Base-by-base conservation (phyloP, 1,140 invertebrate genomes). In the Hylyphantes graminicola region DNA sequence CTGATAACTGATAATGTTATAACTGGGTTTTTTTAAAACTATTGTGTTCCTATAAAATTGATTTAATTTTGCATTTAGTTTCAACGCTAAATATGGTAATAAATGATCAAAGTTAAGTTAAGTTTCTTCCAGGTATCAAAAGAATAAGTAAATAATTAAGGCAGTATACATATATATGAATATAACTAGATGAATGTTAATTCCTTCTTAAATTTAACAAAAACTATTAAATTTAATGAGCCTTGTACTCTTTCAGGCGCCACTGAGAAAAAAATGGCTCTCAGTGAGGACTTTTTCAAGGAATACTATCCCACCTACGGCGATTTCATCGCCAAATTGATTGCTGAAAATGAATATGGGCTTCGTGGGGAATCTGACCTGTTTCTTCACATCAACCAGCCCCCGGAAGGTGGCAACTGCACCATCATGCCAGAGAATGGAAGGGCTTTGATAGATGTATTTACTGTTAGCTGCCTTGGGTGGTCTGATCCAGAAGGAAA, bases 401-500 rank as follows among this genome's bases (percentile, higher is more conserved):
- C 88, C 7, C 89, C 89, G 4, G 85, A 81, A 59, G 85, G 79
- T 3, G 88, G 89, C 4, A 87, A 87, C 48, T 89, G 88, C 74
- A 65, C 78, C 13, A 67, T 88, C 13, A 21, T 75, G 17, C 86
- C 86, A 6, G 59, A 80, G 51, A 80, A 50, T 53, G 87, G 86
- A 12, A 75, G 86, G 64, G 87, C 89, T 11, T 68, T 89, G 57
- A 74, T 89, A 15, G 89, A 89, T 80, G 73, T 80, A 63, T 87
- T 88, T 67, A 61, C 61, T 48, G 77, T 88, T 21, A 80, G 65
- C 2, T 89, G 89, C 84, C 21, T 78, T 6, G 85, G 79, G 55
- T 89, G 89, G 89, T 64, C 64, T 15, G 89, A 89, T 85, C 89
- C 89, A 2, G 88, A 88, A 67, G 85, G 87, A 86, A 84, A 80